These are phyloP conservation scores for Manis javanica DNA, from an alignment of 2,797 vertebrate species.

Conservation along the genomic window DNA sequence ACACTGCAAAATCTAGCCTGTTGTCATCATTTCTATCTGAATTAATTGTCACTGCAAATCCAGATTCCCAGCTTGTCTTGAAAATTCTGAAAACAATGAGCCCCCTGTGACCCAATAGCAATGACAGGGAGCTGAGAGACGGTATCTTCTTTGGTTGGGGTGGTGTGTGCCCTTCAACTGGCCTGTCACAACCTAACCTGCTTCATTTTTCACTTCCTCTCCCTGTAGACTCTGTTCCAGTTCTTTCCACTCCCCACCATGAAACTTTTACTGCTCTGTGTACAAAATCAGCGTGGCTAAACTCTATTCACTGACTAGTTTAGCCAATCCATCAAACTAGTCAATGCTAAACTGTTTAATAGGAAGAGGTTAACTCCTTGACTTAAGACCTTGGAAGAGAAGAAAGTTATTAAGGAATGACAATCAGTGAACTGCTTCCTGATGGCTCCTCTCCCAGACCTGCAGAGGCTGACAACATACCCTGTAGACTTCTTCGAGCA, in stretches of 20 bases:
- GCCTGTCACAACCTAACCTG: not conserved
- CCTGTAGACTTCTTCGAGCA: conserved; percentile 95
- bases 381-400: not conserved
- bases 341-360: not conserved
- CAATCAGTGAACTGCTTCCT: not conserved
- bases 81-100: not conserved
- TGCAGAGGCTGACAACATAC: conserved; percentile 85
- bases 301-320: not conserved
- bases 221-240: not conserved
- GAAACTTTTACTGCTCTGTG: not conserved
- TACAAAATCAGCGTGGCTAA: not conserved
- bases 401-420: not conserved
- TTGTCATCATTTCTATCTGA: not conserved
- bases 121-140: fast-evolving
- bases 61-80: not conserved
- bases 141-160: not conserved
- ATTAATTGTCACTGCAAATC: not conserved
- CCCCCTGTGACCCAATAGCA: not conserved
- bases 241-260: not conserved
- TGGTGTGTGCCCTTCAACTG: not conserved
- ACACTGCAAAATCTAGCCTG: not conserved
- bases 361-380: not conserved
- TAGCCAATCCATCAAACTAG: not conserved
- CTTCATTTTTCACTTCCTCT: not conserved
- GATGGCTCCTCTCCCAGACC: not conserved